A percentile compares a stretch with the other conserved stretches of the same genome.
Evolutionary conservation across 2,113 vertebrate species (phyloP).

Genomic region (Myotis davidii): DNA sequence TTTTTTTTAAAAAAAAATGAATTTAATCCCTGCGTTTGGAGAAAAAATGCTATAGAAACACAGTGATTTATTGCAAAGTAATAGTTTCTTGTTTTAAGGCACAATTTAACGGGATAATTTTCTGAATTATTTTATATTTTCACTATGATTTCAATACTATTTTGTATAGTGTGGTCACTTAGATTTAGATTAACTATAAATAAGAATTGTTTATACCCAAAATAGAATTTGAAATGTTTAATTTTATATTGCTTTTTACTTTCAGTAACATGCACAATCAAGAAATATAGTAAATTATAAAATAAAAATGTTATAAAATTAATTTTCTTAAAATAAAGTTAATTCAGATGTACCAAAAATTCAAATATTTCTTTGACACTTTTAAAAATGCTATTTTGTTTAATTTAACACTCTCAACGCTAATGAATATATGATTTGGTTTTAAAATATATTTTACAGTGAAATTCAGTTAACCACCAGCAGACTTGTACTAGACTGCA

Average conservation of each 20-base stretch:
- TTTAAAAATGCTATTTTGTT: neutral
- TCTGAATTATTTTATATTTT: neutral
- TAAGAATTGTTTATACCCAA: neutral
- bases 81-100: neutral
- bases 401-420: neutral
- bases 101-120: neutral
- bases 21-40: neutral
- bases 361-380: neutral
- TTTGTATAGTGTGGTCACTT: neutral
- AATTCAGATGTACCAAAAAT: neutral
- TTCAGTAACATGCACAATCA: neutral
- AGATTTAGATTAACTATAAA: neutral
- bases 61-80: neutral
- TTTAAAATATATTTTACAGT: neutral
- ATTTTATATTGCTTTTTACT: slow-evolving; percentile 6
- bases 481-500: neutral
- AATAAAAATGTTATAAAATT: neutral
- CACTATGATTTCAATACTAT: neutral
- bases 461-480: neutral
- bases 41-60: neutral
- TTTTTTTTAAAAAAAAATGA: neutral
- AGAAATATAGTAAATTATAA: neutral
- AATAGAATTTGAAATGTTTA: neutral
- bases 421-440: neutral
- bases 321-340: neutral